phyloP scores from a whole-genome alignment of 2,113 vertebrate species.

The Malurus alboscapulatus region DNA sequence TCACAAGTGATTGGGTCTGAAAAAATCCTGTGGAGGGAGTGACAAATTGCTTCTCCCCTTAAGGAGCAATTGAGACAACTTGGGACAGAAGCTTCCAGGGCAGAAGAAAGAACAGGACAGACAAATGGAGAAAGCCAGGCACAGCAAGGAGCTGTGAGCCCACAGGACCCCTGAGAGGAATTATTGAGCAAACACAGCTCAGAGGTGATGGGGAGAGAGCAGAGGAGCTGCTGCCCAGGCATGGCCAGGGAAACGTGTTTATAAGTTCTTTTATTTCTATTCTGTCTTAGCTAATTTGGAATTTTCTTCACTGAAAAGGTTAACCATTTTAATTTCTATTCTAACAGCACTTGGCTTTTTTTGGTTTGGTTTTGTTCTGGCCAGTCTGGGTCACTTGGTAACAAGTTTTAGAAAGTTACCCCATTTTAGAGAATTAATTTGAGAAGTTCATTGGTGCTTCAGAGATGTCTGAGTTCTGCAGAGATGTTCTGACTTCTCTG shows the following conservation, averaged over 20 bases:
- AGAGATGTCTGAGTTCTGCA: neutral
- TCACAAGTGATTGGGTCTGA: neutral
- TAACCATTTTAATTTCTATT: neutral
- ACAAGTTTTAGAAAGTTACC: neutral
- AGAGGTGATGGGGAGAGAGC: conserved; percentile 6
- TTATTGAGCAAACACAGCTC: neutral
- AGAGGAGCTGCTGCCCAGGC: neutral
- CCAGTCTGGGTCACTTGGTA: neutral
- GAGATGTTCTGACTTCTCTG: neutral
- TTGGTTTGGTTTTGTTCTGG: neutral
- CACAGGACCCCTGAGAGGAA: neutral
- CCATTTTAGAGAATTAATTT: neutral
- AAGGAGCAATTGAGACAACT: conserved; percentile 23
- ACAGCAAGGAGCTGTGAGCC: neutral
- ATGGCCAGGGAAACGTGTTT: neutral
- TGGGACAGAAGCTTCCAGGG: conserved; percentile 19
- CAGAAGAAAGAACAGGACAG: conserved; percentile 40
- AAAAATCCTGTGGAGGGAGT: conserved; percentile 26
- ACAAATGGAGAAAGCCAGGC: neutral
- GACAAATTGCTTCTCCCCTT: conserved; percentile 49
- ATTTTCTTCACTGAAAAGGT: conserved; percentile 2
- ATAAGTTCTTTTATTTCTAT: neutral
- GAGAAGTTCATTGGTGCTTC: accelerated
- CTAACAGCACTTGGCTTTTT: neutral
- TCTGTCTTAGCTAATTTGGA: neutral